Conservation (phyloP, 2,888 invertebrate species). For the Drosophila multiciliata region DNA sequence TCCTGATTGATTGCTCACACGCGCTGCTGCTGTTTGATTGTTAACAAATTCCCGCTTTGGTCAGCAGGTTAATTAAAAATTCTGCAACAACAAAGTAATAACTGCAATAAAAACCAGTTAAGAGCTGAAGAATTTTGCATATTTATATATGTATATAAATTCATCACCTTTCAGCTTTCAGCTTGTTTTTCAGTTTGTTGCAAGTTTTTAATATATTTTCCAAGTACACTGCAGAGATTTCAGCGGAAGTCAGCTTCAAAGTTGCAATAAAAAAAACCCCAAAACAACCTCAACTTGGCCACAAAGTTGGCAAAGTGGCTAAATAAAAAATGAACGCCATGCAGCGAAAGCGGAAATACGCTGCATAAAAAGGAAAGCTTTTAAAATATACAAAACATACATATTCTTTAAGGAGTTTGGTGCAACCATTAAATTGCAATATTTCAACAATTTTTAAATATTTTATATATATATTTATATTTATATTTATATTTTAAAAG, state of each 20-base stretch:
- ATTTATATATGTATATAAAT: slow-evolving; percentile 17
- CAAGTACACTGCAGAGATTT: slow-evolving; percentile 26
- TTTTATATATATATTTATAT: no score
- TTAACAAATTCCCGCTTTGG: slow-evolving; percentile 62
- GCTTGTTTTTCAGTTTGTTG: slow-evolving; percentile 7
- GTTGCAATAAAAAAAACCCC: slow-evolving; percentile 38
- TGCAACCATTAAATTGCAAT: not conserved
- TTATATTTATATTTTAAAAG: no score
- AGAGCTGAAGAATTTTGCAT: slow-evolving; percentile 13
- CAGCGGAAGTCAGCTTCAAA: slow-evolving; percentile 21
- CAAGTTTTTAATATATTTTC: slow-evolving; percentile 52
- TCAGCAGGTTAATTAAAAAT: slow-evolving; percentile 66
- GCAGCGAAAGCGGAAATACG: slow-evolving; percentile 20
- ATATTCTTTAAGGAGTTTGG: not conserved
- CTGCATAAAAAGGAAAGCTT: slow-evolving; percentile 2
- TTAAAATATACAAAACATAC: slow-evolving; percentile 3
- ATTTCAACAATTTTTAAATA: not conserved
- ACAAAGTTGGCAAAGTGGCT: slow-evolving; percentile 49
- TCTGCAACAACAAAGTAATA: slow-evolving; percentile 28
- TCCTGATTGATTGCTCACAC: slow-evolving; percentile 71
- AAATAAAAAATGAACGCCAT: slow-evolving; percentile 12
- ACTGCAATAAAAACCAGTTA: slow-evolving; percentile 45
- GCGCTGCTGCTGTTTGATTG: slow-evolving; percentile 67
- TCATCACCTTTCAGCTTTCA: slow-evolving; percentile 12
- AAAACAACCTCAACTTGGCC: slow-evolving; percentile 46